phyloP scores from a whole-genome alignment of 2,113 vertebrate genomes.

The Bufo gargarizans region DNA sequence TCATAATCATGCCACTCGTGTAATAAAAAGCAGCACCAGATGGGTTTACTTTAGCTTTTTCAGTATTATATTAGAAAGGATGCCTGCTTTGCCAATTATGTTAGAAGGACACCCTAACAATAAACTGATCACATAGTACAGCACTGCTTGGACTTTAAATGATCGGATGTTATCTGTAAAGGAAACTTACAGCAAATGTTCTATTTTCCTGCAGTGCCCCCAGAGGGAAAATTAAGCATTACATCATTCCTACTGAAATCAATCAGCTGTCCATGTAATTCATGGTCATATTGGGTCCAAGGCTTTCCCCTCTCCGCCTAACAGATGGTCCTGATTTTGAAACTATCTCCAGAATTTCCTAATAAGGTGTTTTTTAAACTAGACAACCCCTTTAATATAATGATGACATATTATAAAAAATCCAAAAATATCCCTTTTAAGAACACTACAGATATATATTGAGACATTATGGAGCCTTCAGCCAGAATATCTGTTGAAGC shows the following conservation, averaged over 20 bases:
- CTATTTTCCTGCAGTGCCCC: neutral
- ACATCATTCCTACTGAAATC: neutral
- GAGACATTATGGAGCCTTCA: neutral
- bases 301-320: neutral
- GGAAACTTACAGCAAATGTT: neutral
- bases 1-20: no score
- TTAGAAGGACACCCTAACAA: neutral
- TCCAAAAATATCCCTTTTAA: neutral
- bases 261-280: neutral
- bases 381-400: neutral
- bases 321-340: neutral
- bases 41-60: no score
- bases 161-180: neutral
- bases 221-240: neutral
- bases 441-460: neutral
- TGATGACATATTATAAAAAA: neutral
- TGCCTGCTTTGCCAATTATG: no score
- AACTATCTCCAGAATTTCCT: neutral
- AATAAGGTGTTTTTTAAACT: neutral
- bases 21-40: no score
- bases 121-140: neutral
- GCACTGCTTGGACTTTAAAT: neutral
- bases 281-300: no score
- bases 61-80: no score
- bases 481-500: neutral